phyloP scores from a whole-genome alignment of 37 sponge, comb jelly and placozoan genomes.

The Corticium candelabrum region DNA sequence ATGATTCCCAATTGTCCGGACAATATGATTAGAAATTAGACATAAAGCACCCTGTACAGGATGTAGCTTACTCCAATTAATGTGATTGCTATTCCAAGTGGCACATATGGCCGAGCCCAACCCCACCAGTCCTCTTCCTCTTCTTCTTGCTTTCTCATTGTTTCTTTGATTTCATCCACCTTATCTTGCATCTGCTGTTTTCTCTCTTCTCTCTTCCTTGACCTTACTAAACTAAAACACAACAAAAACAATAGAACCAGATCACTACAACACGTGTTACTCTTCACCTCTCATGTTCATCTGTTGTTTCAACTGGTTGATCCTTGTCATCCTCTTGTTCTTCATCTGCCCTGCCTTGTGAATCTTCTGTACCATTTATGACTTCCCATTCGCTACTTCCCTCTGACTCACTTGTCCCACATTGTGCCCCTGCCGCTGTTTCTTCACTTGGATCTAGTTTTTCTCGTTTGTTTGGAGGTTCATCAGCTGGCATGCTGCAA shows the following conservation, averaged over 20 bases:
- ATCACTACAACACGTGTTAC: not conserved
- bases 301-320: not conserved
- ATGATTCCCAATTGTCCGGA: no score
- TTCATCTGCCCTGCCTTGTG: conserved; percentile 8
- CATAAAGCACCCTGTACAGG: no score
- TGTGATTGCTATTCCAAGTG: conserved; percentile 2
- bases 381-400: not conserved
- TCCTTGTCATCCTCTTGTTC: conserved; percentile 7
- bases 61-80: no score
- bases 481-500: not conserved
- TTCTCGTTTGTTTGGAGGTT: not conserved
- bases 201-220: conserved; percentile 7
- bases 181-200: conserved; percentile 12
- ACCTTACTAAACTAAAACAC: not conserved
- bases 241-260: not conserved
- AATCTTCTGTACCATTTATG: not conserved
- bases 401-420: no score
- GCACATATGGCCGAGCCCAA: not conserved
- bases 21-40: no score
- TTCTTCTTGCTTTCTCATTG: conserved; percentile 13
- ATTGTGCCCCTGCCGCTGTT: no score
- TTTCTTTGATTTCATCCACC: conserved; percentile 27
- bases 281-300: not conserved
- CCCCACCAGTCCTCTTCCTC: not conserved
- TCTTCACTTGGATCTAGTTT: not conserved